These are phyloP conservation scores for Sebastes steindachneri DNA, from an alignment of 2,797 vertebrate genomes.

Conservation along the genomic window DNA sequence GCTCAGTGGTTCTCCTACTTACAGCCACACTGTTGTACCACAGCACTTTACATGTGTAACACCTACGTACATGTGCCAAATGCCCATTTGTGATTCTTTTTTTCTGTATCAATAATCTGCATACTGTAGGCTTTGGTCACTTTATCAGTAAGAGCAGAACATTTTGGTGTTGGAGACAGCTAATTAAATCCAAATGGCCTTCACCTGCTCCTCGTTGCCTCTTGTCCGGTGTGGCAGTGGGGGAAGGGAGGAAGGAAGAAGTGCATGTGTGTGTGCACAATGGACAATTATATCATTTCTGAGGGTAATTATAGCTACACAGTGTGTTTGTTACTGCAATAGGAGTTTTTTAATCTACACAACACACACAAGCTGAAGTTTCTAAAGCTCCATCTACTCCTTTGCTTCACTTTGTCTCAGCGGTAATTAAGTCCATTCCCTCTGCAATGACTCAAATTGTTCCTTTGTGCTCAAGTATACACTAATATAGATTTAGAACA, in stretches of 20 bases:
- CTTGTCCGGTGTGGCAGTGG: neutral
- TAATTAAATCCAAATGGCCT: neutral
- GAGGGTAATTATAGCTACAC: neutral
- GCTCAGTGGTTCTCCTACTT: neutral
- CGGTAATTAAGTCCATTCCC: neutral
- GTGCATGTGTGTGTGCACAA: neutral
- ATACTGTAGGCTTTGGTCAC: neutral
- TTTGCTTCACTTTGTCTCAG: slow-evolving; percentile 11
- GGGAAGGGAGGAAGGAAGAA: neutral
- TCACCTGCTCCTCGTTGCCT: neutral
- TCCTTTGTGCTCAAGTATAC: neutral
- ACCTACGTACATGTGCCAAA: neutral
- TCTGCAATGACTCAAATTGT: neutral
- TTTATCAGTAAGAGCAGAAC: neutral
- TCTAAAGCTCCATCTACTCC: neutral
- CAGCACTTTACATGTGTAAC: neutral
- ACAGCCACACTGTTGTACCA: neutral
- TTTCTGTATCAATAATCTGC: neutral
- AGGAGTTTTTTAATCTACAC: neutral
- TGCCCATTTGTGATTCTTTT: neutral
- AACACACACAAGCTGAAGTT: neutral
- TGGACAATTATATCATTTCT: neutral
- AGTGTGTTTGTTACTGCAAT: neutral
- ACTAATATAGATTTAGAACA: neutral
- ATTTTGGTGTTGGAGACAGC: neutral